Evolutionary conservation across 2,888 invertebrate genomes (phyloP).

Genomic region (Arge pagana): DNA sequence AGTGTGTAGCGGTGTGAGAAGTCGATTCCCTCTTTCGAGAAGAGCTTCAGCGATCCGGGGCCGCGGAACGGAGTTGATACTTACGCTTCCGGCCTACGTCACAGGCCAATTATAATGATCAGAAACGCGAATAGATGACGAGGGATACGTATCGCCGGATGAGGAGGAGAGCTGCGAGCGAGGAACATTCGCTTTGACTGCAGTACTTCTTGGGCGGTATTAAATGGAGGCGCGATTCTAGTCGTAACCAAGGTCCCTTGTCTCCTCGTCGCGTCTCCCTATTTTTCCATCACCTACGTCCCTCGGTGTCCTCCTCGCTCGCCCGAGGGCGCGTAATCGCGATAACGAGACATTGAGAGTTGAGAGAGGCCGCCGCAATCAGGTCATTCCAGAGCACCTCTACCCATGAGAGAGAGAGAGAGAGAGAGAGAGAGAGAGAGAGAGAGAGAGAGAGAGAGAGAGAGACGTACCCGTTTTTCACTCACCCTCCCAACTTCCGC

Average conservation of each 20-base stretch:
- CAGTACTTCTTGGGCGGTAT: too few species aligned
- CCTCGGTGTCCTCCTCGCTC: background rate
- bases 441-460: background rate
- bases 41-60: too few species aligned
- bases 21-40: too few species aligned
- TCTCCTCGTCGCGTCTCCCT: background rate
- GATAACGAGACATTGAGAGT: conserved; percentile 26
- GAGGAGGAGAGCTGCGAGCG: too few species aligned
- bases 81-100: too few species aligned
- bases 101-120: too few species aligned
- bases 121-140: too few species aligned
- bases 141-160: too few species aligned
- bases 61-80: too few species aligned
- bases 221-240: background rate
- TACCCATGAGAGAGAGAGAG: conserved; percentile 23
- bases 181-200: too few species aligned
- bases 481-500: background rate
- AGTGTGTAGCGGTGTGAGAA: too few species aligned
- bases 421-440: conserved; percentile 8
- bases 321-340: conserved; percentile 10
- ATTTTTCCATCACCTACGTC: background rate
- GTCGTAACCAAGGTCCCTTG: background rate
- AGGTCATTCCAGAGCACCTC: conserved; percentile 27
- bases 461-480: background rate
- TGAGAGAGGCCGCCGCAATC: conserved; percentile 24